Evolutionary conservation across 2,113 vertebrate species (phyloP), one percentile per base, ranked within the genome.

Genomic region (Python bivittatus): DNA sequence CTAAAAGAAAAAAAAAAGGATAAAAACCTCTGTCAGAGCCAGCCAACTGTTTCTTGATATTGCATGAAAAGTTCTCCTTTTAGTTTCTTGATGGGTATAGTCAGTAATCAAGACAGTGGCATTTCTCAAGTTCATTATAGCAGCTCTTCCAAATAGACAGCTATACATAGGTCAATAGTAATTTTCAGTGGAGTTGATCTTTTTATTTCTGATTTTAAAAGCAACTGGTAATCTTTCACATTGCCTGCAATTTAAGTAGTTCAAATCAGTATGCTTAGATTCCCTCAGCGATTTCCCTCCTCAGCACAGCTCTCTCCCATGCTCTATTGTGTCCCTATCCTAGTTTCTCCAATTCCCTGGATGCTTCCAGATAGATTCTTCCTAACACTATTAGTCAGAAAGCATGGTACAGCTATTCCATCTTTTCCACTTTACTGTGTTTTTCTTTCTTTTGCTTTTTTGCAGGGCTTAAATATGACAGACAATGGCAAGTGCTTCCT

Each of bases 61-160:
- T 60, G 44, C 42, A 85, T 85, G 42, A 57, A 91, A 91, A 58
- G 44, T 60, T 91, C 79, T 38, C 48, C 48, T 85, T 91, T 91
- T 91, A 85, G 56, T 22, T 61, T 57, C 38, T 85, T 48, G 20
- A 91, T 13, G 56, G 54, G 38, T n/a, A n/a, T 29, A 84, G 20
- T n/a, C 53, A 48, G 4, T 52, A 52, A 60, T 91, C 79, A n/a
- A 85, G 56, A n/a, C 27, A 44, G 3, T 58, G 54, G 53, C 54
- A 48, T 84, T 90, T 38, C 38, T 42, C 8, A 58, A 38, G 61
- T 64, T 90, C 25, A 44, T 57, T 56, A 90, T 17, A 44, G 54
- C 89, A 90, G 57, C 72, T 58, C 42, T 84, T 84, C 54, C 27
- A n/a, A 90, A 9, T 58, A 58, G 83, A 90, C 72, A 57, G 42